Evolutionary conservation across 2,113 vertebrate species (phyloP).

Genomic region (Pygoscelis adeliae): DNA sequence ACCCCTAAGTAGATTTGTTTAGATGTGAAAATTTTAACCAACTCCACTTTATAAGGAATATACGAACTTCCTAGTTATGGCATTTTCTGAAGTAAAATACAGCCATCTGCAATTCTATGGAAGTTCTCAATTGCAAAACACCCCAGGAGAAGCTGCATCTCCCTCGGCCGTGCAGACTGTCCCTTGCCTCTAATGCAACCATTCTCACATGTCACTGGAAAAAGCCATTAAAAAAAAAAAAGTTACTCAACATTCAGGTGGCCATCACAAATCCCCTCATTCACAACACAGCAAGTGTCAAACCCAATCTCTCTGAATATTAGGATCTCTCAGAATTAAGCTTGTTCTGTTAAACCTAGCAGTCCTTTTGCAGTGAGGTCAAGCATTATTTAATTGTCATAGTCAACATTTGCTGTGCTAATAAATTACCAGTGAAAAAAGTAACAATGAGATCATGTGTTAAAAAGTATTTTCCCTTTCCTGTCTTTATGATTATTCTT

Average conservation of each 20-base stretch:
- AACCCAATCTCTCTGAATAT: background rate
- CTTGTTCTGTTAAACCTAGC: background rate
- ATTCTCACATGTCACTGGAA: background rate
- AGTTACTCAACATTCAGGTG: background rate
- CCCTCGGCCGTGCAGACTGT: background rate
- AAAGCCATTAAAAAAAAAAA: background rate
- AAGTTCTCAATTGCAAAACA: background rate
- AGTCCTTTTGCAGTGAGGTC: background rate
- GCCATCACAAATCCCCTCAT: background rate
- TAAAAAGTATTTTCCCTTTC: constrained; percentile 47
- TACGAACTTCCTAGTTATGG: background rate
- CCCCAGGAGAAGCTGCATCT: background rate
- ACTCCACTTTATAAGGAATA: background rate
- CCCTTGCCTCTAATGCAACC: background rate
- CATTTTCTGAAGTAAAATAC: background rate
- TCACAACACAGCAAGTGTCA: background rate
- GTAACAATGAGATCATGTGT: constrained; percentile 39
- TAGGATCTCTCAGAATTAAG: background rate
- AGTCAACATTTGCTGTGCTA: background rate
- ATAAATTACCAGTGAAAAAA: constrained; percentile 45
- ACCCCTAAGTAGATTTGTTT: background rate
- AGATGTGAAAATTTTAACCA: background rate
- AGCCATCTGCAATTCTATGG: background rate
- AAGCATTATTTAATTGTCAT: background rate
- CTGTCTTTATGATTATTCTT: constrained; percentile 51